Percentiles rank a stretch among this genome's conserved stretches.
Conservation (phyloP, 2,797 vertebrate genomes). For the Pipistrellus pygmaeus region DNA sequence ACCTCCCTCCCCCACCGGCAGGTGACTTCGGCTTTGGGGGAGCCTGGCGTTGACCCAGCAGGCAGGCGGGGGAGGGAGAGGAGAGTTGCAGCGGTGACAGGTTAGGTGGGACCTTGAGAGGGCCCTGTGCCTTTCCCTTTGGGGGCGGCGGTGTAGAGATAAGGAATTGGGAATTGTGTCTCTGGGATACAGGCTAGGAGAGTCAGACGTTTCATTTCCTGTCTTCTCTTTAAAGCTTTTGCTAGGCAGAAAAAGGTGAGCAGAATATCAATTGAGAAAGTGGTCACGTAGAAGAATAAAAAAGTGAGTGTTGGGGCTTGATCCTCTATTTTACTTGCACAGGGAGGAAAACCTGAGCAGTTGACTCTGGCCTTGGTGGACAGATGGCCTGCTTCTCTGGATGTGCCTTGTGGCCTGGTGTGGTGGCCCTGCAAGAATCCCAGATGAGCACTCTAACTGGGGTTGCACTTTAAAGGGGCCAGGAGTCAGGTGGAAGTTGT, state of each 20-base stretch:
- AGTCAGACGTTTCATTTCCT: neutral
- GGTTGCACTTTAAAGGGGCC: neutral
- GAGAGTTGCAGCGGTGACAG: neutral
- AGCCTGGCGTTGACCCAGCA: neutral
- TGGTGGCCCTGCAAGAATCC: neutral
- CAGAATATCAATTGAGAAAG: neutral
- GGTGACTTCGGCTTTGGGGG: slow-evolving; percentile 69
- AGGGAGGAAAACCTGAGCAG: neutral
- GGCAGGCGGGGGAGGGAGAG: neutral
- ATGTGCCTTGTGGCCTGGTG: neutral
- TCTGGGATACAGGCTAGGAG: neutral
- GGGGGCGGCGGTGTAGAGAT: neutral
- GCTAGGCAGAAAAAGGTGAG: neutral
- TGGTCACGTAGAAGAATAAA: neutral
- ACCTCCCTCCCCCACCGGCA: slow-evolving; percentile 5
- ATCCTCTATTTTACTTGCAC: neutral
- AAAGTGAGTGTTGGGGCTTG: neutral
- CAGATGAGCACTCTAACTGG: neutral
- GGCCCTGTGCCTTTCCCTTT: slow-evolving; percentile 3
- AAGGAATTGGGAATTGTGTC: neutral
- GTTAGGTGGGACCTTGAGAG: slow-evolving; percentile 30
- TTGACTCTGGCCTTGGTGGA: neutral
- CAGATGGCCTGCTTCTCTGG: neutral
- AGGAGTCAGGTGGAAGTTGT: neutral
- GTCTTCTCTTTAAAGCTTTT: slow-evolving; percentile 22